Base-by-base conservation (phyloP, 2,888 invertebrate species). In the Taphrorychus bicolor region DNA sequence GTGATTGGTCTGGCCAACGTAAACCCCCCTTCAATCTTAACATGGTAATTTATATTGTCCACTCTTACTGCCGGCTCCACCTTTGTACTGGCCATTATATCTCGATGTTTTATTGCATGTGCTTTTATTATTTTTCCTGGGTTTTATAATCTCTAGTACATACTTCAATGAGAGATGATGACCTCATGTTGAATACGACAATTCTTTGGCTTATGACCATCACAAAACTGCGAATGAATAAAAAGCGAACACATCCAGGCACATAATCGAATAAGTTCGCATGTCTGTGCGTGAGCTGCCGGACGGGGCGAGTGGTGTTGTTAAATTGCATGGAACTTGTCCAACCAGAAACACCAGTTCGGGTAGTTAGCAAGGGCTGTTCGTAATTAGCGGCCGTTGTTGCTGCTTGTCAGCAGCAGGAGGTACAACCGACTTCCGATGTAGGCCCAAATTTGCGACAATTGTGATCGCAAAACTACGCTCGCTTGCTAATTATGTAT, bases 371-470 rank as follows among this genome's bases (percentile, higher is more conserved):
- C 72, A 71, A 70, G 73, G 74, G 71, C 21, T 73, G 73, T 70
- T 71, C 70, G 75, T 73, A 76, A 76, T 77, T 76, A 76, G 76
- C 73, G 72, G 63, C 62, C 59, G 66, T 56, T 62, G 64, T 64
- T 70, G 53, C 75, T 61, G 57, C 72, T 73, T 77, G 77, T 77
- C 76, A 75, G 72, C 72, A 74, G 74, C 77, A 77, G 77, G 75
- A 76, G 76, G 74, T 76, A 77, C 76, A 76, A 73, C 75, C 73
- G 73, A 76, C 76, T 76, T 75, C 73, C 74, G 73, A 75, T 77
- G 77, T 66, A 59, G 56, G 49, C 56, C 41, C 59, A 21, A 53
- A 41, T 48, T 19, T 24, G 59, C 59, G 54, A 49, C 53, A 54
- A 66, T 59, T 66, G 66, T 59, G 54, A 42, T 49, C 32, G 49